Conservation (phyloP, 2,113 vertebrate species). For the Cyrtonyx montezumae region DNA sequence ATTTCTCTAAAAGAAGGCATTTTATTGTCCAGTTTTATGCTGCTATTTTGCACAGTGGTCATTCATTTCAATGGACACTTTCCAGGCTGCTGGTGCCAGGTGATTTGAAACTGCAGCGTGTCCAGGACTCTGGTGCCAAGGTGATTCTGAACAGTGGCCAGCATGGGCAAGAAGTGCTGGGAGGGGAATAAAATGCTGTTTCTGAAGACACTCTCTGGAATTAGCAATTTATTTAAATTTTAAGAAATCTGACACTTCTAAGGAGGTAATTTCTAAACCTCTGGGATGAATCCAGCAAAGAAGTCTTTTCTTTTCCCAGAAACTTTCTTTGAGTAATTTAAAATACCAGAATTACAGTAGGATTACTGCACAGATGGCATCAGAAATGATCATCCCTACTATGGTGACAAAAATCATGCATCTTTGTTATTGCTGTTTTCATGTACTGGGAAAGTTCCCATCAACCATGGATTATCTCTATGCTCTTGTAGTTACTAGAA, state of each 20-base stretch:
- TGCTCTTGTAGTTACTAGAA: background rate
- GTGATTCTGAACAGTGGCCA: conserved; percentile 61
- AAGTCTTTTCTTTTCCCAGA: background rate
- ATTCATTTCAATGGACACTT: conserved; percentile 58
- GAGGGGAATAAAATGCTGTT: conserved; percentile 46
- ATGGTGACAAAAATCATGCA: background rate
- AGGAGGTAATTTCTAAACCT: conserved; percentile 15
- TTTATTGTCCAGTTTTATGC: conserved; percentile 48
- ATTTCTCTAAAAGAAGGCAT: conserved; percentile 43
- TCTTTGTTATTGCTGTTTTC: background rate
- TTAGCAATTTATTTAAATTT: conserved; percentile 37
- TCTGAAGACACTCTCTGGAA: conserved; percentile 29
- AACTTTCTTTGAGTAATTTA: background rate
- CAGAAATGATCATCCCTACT: background rate
- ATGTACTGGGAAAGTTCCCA: conserved; percentile 1
- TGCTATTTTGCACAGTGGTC: conserved; percentile 6
- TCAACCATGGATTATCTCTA: background rate
- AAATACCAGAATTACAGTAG: background rate
- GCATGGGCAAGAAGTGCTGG: conserved; percentile 11
- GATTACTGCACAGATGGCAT: background rate
- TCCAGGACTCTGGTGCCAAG: conserved; percentile 53
- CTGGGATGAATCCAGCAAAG: background rate
- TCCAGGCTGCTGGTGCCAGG: conserved; percentile 60
- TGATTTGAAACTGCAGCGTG: conserved; percentile 57
- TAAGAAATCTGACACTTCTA: conserved; percentile 41